Conservation (phyloP, 1,140 invertebrate species). For the Nymphalis io region DNA sequence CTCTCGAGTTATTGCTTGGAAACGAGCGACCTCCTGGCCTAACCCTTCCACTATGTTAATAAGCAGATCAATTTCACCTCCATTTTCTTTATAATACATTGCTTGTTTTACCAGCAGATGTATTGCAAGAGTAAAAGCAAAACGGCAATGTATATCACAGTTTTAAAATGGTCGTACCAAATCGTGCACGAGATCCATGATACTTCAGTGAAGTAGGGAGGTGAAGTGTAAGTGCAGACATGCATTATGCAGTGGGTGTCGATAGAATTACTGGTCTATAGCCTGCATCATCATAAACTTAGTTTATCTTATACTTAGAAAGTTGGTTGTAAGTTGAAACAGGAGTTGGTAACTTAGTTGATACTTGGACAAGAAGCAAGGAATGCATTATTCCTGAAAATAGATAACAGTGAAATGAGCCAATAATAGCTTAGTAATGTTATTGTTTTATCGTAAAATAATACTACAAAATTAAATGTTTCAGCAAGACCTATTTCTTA, state of each 20-base stretch:
- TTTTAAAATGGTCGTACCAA: constrained; percentile 28
- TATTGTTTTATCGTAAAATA: background rate
- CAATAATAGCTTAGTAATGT: background rate
- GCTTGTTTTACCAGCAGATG: background rate
- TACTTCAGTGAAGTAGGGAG: constrained; percentile 42
- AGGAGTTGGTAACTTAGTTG: constrained; percentile 15
- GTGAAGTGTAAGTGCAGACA: constrained; percentile 60
- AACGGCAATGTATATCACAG: constrained; percentile 22
- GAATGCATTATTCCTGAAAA: constrained; percentile 11
- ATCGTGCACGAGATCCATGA: constrained; percentile 41
- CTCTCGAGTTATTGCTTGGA: constrained; percentile 71
- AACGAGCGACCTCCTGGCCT: constrained; percentile 53
- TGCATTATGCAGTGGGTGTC: constrained; percentile 67
- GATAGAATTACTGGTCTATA: constrained; percentile 56
- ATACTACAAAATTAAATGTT: background rate
- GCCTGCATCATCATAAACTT: constrained; percentile 60
- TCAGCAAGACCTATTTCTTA: background rate
- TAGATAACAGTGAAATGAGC: background rate
- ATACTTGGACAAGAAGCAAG: constrained; percentile 10
- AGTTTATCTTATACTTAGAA: constrained; percentile 56
- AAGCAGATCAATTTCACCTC: background rate
- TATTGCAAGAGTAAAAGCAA: background rate
- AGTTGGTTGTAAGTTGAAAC: constrained; percentile 33
- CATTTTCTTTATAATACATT: constrained; percentile 35
- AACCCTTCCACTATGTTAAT: constrained; percentile 26